phyloP scores from a whole-genome alignment of 2,888 invertebrate species.

The Tholera decimalis region DNA sequence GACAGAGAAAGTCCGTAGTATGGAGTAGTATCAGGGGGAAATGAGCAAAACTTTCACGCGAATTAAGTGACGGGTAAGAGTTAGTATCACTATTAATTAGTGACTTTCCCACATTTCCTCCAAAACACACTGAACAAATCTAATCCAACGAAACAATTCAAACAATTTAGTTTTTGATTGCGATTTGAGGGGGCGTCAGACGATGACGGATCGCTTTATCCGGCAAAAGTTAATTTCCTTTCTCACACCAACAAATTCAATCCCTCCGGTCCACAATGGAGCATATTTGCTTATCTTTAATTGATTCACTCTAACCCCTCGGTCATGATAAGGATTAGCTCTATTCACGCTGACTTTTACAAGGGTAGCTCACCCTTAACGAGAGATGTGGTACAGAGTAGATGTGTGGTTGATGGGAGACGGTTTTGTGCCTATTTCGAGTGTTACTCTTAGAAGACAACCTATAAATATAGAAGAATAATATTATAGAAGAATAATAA shows the following conservation, averaged over 20 bases:
- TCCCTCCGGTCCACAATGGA: slow-evolving; percentile 81
- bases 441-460: not conserved
- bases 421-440: slow-evolving; percentile 55
- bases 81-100: not conserved
- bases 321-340: slow-evolving; percentile 89
- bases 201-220: slow-evolving; percentile 86
- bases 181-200: slow-evolving; percentile 77
- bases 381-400: slow-evolving; percentile 79
- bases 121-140: slow-evolving; percentile 39
- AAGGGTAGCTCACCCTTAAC: slow-evolving; percentile 88
- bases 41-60: too few relatives aligned
- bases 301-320: slow-evolving; percentile 90
- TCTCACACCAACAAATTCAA: slow-evolving; percentile 87
- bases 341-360: slow-evolving; percentile 91
- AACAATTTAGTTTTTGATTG: slow-evolving; percentile 75
- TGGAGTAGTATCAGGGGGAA: too few relatives aligned
- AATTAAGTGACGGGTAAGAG: too few relatives aligned
- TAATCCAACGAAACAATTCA: slow-evolving; percentile 69
- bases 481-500: too few relatives aligned
- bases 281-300: slow-evolving; percentile 91
- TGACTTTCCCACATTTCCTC: slow-evolving; percentile 23
- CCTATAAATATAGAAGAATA: not conserved
- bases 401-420: not conserved
- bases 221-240: slow-evolving; percentile 89
- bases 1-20: too few relatives aligned